Base-by-base conservation (phyloP, 2,888 invertebrate species). In the Eupeodes latifasciatus region DNA sequence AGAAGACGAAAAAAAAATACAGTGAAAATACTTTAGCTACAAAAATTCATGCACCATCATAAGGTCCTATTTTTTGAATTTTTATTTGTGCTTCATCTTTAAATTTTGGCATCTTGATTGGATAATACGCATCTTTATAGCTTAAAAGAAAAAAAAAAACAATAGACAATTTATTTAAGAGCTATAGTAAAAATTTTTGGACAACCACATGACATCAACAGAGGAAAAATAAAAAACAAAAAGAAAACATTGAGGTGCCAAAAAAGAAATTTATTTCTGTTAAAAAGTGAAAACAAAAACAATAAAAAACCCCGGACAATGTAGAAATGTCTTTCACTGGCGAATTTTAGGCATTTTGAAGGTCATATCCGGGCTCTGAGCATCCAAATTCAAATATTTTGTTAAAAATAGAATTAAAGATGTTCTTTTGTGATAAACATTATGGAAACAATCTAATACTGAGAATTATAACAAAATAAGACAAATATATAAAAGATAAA, bases 301-400 rank as follows among this genome's bases (percentile, higher is more conserved):
- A 47, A 7, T 16, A 16, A 10, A 5, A 55, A 47, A 47, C 12
- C 62, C 62, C 16, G 40, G 40, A 62, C 6, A 44, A 62, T 9
- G 40, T 64, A 47, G 19, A 7, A 64, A 64, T 47, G 64, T 64
- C 64, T 47, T 66, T 27, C 47, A 27, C 0, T 2, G 7, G 19
- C 16, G 7, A 47, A 47, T 19, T 16, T 27, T 14, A 27, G 27
- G 14, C 66, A 66, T 27, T 66, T 0, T 49, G 14, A 49, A 66
- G 66, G 66, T 66, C 66, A 66, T 49, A 47, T 66, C 66, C 66
- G 66, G 66, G 66, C 47, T 49, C 11, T 40, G 5, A 44, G 40
- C n/a, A 9, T 49, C 14, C 44, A 19, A 11, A 47, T 47, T 19
- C 27, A 27, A 9, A 19, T 9, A 19, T 9, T 27, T 66, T 14